phyloP scores from a whole-genome alignment of 2,888 invertebrate genomes.

The Ectemnius cavifrons region DNA sequence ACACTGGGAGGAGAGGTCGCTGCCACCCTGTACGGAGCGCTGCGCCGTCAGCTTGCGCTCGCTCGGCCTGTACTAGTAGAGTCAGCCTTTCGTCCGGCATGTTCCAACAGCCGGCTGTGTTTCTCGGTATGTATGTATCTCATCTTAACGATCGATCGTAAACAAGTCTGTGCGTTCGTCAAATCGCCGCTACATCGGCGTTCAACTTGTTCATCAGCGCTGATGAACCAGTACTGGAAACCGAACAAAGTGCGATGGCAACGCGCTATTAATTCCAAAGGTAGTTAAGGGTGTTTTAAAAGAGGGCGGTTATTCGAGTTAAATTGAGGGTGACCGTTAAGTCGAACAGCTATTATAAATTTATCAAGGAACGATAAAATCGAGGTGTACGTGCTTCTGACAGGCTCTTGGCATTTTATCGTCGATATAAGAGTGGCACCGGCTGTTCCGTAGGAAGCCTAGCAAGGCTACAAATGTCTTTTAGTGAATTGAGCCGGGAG shows the following conservation, averaged over 20 bases:
- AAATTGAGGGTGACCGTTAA: too few relatives aligned
- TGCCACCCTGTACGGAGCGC: neutral
- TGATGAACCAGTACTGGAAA: too few relatives aligned
- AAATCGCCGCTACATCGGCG: neutral
- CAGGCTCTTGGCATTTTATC: too few relatives aligned
- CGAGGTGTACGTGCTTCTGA: too few relatives aligned
- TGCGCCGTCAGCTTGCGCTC: conserved; percentile 10
- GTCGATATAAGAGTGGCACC: too few relatives aligned
- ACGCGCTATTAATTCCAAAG: neutral
- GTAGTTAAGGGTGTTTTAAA: neutral
- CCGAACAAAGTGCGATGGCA: neutral
- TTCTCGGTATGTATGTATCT: conserved; percentile 24
- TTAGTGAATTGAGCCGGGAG: too few relatives aligned
- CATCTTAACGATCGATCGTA: conserved; percentile 29
- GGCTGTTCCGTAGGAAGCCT: too few relatives aligned
- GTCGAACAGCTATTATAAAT: too few relatives aligned
- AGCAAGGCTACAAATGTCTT: too few relatives aligned
- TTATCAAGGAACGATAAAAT: too few relatives aligned
- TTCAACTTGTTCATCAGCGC: too few relatives aligned
- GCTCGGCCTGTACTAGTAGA: neutral
- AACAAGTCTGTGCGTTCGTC: neutral
- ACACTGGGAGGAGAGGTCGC: neutral
- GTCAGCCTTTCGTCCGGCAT: conserved; percentile 18
- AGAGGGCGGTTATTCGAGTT: neutral
- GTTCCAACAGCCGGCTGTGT: conserved; percentile 22